Evolutionary conservation across 1,140 invertebrate genomes (phyloP), one percentile per base, ranked within the genome.

Genomic region (Pantala flavescens): DNA sequence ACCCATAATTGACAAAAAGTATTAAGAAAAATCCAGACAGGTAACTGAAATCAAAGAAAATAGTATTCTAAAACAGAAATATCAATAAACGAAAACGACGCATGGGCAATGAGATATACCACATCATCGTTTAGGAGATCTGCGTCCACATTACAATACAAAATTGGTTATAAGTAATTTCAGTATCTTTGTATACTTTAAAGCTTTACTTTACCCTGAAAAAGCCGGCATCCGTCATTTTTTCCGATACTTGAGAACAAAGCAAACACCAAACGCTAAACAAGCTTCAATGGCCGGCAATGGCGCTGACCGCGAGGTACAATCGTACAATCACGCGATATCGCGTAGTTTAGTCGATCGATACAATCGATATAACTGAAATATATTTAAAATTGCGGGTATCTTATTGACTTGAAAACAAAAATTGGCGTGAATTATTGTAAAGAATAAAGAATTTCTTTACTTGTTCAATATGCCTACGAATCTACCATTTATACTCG

Each of bases 171-270:
- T 36, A 5, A 36, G 2, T 2, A 36, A 5, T 36, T 5, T 36
- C 28, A 9, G 2, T 5, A 36, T 36, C 2, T 36, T 36, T 36
- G 9, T 9, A 5, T 2, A 36, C 9, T 36, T 5, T 5, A 36
- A 36, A 36, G 28, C 9, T 36, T 36, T 72, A 24, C 78, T 77
- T 81, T 80, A 83, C 82, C 24, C 86, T 81, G 78, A 87, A 87
- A 79, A 85, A 87, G 19, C 85, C 85, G 21, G 84, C 85, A 78
- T 86, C 85, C 24, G 82, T 79, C 83, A 84, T 84, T 63, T 63
- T 63, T 9, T 36, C 28, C 28, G 12, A 63, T 12, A 21, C 3
- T 21, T 7, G 49, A 63, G 5, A 19, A 63, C 49, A 19, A 63
- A 7, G 3, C 1, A 5, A 63, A 19, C n/a, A 7, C n/a, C 14